Evolutionary conservation across 2,888 invertebrate genomes (phyloP).

Genomic region (Harpalus rubripes): DNA sequence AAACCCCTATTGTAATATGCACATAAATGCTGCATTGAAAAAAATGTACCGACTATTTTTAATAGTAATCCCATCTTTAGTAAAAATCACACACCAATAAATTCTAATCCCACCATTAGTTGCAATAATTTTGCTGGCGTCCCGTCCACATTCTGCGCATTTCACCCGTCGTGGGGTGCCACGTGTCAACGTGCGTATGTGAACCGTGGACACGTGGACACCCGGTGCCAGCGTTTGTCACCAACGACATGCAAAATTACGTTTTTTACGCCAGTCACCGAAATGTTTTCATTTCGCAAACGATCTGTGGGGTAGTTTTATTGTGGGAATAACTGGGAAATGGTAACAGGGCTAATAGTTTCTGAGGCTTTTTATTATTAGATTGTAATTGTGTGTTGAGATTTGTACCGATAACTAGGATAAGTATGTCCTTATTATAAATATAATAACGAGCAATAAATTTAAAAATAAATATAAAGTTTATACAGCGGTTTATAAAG

Average conservation of each 20-base stretch:
- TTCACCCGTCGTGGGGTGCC: background rate
- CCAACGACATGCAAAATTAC: constrained; percentile 62
- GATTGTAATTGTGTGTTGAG: background rate
- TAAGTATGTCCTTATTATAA: no score
- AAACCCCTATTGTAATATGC: no score
- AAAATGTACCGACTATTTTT: no score
- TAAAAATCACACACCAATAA: no score
- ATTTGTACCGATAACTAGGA: background rate
- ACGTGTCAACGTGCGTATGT: constrained; percentile 49
- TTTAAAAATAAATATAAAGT: no score
- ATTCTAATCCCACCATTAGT: no score
- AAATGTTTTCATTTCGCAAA: constrained; percentile 24
- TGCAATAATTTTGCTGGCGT: no score
- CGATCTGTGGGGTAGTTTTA: background rate
- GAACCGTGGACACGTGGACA: constrained; percentile 32
- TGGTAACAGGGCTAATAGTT: background rate
- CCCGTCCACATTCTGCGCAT: no score
- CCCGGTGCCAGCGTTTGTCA: constrained; percentile 33
- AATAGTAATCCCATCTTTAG: no score
- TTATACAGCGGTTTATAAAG: no score
- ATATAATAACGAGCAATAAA: no score
- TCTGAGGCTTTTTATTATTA: background rate
- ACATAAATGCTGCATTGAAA: no score
- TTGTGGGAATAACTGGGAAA: constrained; percentile 9
- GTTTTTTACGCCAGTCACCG: constrained; percentile 54